Conservation (phyloP, 2,888 invertebrate genomes). For the Drosophila macrospina region DNA sequence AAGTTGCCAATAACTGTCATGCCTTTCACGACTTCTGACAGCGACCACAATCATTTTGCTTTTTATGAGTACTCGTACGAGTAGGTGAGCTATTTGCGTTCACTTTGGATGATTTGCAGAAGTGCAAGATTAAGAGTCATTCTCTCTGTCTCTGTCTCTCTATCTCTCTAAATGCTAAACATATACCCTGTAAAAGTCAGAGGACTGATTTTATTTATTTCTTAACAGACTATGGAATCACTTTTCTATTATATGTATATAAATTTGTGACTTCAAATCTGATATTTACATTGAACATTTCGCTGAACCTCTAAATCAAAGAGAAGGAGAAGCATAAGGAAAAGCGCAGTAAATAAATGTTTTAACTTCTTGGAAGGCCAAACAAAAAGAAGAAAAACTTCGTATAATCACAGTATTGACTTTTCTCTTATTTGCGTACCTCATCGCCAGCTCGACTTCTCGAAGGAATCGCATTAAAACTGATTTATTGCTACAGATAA, state of each 20-base stretch:
- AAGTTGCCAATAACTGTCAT: constrained; percentile 44
- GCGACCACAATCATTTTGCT: constrained; percentile 16
- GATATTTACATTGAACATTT: background rate
- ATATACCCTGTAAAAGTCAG: background rate
- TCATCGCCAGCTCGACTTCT: constrained; percentile 29
- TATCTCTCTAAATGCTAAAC: too few species aligned
- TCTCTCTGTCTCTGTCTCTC: background rate
- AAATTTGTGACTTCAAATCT: background rate
- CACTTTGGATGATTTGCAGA: background rate
- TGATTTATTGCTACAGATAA: constrained; percentile 78
- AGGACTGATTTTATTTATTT: background rate
- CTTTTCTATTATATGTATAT: background rate
- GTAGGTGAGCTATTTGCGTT: background rate
- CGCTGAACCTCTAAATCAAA: constrained; percentile 26
- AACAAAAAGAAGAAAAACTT: constrained; percentile 28
- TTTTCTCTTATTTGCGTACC: constrained; percentile 15
- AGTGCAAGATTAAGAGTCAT: background rate
- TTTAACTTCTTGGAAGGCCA: constrained; percentile 31
- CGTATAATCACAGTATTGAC: constrained; percentile 48
- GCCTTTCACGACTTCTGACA: constrained; percentile 16
- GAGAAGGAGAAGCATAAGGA: background rate
- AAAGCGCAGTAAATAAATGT: constrained; percentile 27
- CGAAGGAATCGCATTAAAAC: constrained; percentile 69
- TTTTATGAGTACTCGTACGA: constrained; percentile 1
- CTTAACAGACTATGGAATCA: too few species aligned